Conservation (phyloP, 1,140 invertebrate species). For the Lanistes nyassanus region DNA sequence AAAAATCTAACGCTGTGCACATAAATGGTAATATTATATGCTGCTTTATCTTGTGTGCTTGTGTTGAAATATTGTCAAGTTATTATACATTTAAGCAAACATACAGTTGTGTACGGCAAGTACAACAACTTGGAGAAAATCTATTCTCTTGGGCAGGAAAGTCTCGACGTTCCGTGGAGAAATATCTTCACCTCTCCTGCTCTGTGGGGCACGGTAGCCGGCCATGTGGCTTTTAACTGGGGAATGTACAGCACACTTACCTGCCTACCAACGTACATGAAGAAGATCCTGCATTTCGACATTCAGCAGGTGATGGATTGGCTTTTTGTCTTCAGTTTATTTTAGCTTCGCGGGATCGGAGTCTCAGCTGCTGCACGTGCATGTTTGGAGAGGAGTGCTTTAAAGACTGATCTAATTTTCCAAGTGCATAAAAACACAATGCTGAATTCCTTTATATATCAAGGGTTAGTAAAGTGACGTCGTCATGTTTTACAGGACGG, state of each 20-base stretch:
- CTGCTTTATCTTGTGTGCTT: neutral
- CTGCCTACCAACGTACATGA: conserved; percentile 64
- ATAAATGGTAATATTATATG: too few species aligned
- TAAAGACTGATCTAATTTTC: too few species aligned
- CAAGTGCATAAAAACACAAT: too few species aligned
- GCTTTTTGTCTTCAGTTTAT: neutral
- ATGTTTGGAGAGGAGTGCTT: too few species aligned
- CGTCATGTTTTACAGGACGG: conserved; percentile 76
- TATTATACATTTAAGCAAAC: too few species aligned
- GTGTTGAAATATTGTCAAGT: too few species aligned
- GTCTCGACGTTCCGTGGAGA: conserved; percentile 53
- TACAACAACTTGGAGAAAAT: too few species aligned
- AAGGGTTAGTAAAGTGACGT: neutral
- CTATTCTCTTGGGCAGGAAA: too few species aligned
- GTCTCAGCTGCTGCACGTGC: too few species aligned
- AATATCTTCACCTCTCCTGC: conserved; percentile 54
- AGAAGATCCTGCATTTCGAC: conserved; percentile 62
- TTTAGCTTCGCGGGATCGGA: too few species aligned
- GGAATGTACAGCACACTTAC: conserved; percentile 61
- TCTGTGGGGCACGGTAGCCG: conserved; percentile 56
- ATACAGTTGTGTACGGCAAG: conserved; percentile 35
- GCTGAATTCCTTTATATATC: too few species aligned
- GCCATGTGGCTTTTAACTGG: conserved; percentile 63
- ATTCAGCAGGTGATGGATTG: conserved; percentile 55
- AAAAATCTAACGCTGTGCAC: too few species aligned